phyloP scores from a whole-genome alignment of 2,113 vertebrate genomes.

The Helogale parvula region DNA sequence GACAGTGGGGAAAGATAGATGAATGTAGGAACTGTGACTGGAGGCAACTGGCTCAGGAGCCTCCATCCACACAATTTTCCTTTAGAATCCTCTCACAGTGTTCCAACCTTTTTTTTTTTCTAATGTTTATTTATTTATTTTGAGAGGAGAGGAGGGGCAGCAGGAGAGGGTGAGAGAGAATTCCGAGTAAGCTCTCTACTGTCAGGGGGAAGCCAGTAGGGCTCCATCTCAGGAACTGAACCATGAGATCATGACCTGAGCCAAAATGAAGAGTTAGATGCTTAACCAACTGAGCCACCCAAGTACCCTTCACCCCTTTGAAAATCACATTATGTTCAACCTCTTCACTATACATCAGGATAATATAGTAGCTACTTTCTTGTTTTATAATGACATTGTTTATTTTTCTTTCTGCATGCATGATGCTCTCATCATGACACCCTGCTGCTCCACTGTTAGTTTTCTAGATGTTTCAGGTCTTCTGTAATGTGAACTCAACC shows the following conservation, averaged over 20 bases:
- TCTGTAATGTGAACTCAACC: neutral
- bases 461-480: neutral
- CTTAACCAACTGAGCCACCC: too few species aligned
- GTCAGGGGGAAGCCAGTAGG: too few species aligned
- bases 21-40: neutral
- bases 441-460: neutral
- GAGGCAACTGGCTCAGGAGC: neutral
- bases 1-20: neutral
- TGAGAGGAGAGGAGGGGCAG: too few species aligned
- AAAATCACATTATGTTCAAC: neutral
- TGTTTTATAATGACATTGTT: neutral
- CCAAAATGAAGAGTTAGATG: too few species aligned
- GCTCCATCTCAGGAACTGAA: too few species aligned
- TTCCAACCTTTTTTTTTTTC: neutral
- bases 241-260: too few species aligned
- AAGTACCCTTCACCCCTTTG: too few species aligned
- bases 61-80: neutral
- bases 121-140: neutral
- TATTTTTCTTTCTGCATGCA: neutral
- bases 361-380: neutral
- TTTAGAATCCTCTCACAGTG: neutral
- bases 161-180: too few species aligned
- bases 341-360: neutral
- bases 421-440: neutral
- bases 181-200: too few species aligned